phyloP scores from a whole-genome alignment of 2,888 invertebrate genomes.

The Lepidochitona cinerea region DNA sequence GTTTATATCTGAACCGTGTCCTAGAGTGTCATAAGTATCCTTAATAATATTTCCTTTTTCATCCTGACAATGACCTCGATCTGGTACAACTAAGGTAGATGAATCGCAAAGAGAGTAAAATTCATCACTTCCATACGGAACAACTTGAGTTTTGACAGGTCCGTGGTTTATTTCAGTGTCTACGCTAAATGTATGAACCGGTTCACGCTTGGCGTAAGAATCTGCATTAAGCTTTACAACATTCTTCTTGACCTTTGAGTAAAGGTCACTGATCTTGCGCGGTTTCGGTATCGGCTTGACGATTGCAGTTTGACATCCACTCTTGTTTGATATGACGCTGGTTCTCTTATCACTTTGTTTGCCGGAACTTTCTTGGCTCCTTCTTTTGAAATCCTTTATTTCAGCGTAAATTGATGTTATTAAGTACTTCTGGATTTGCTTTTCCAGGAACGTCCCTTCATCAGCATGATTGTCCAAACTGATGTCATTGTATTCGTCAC shows the following conservation, averaged over 20 bases:
- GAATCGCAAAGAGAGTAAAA: neutral
- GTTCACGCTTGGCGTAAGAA: neutral
- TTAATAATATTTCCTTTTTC: neutral
- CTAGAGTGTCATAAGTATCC: neutral
- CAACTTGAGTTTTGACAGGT: neutral
- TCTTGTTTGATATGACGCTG: too few relatives aligned
- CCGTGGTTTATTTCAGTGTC: neutral
- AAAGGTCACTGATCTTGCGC: neutral
- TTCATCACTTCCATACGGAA: neutral
- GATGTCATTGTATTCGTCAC: neutral
- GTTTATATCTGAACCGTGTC: too few relatives aligned
- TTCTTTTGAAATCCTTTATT: neutral
- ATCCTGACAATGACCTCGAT: too few relatives aligned
- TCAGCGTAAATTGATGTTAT: neutral
- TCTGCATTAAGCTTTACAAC: neutral
- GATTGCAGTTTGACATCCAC: too few relatives aligned
- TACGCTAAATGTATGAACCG: too few relatives aligned
- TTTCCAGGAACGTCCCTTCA: neutral
- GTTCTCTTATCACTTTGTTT: neutral
- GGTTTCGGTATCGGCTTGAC: conserved; percentile 1
- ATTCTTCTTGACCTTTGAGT: neutral
- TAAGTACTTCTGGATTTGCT: neutral
- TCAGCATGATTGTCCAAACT: neutral
- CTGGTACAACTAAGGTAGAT: too few relatives aligned
- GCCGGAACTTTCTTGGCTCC: neutral